phyloP scores from a whole-genome alignment of 2,113 vertebrate genomes.

The Percopsis transmontana region DNA sequence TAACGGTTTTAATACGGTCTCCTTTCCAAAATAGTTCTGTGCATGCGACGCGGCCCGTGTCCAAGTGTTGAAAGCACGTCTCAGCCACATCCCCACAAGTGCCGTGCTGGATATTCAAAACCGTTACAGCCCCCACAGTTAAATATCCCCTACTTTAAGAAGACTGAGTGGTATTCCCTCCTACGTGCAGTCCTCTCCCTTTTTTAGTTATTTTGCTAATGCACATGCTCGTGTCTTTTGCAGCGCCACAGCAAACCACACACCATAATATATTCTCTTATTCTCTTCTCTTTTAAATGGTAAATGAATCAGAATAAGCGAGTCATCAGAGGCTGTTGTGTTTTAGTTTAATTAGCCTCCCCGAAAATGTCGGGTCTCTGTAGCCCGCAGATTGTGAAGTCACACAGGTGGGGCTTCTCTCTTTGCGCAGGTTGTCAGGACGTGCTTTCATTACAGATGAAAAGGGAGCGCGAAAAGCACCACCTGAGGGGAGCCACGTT shows the following conservation, averaged over 20 bases:
- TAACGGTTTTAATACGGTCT: neutral
- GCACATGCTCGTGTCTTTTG: neutral
- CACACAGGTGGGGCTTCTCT: slow-evolving; percentile 10
- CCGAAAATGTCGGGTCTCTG: neutral
- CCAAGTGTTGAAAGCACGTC: neutral
- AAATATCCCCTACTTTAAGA: neutral
- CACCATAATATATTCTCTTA: neutral
- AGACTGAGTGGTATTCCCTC: neutral
- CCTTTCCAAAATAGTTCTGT: neutral
- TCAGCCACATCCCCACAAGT: neutral
- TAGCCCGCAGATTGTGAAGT: neutral
- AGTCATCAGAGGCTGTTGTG: neutral
- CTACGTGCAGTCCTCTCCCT: neutral
- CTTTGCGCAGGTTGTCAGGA: slow-evolving; percentile 1
- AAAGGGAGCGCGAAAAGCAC: slow-evolving; percentile 17
- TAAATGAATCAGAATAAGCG: neutral
- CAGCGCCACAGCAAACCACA: neutral
- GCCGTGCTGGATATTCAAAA: neutral
- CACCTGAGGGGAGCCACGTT: slow-evolving; percentile 10
- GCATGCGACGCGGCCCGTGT: neutral
- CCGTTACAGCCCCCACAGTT: neutral
- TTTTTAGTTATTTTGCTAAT: neutral
- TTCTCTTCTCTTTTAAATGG: neutral
- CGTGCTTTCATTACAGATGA: slow-evolving; percentile 18
- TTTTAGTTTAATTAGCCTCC: neutral